Conservation (phyloP, 2,888 invertebrate genomes). For the Steinernema hermaphroditum region DNA sequence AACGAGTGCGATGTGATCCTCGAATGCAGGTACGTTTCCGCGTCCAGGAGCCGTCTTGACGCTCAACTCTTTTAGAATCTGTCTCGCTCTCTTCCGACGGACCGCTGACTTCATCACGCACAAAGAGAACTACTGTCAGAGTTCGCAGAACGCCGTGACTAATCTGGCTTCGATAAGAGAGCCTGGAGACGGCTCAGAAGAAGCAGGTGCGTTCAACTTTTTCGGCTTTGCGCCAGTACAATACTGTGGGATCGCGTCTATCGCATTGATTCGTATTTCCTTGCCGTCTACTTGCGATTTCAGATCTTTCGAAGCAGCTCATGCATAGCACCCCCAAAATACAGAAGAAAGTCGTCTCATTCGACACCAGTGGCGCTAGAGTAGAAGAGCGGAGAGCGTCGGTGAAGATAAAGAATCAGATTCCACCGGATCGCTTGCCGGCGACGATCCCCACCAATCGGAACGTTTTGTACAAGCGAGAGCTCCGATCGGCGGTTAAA, state of each 20-base stretch:
- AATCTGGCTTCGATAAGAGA: not conserved
- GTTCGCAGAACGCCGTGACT: slow-evolving; percentile 5
- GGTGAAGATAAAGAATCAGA: slow-evolving; percentile 1
- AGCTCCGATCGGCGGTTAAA: not conserved
- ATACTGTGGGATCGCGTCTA: too few species aligned
- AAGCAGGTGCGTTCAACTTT: not conserved
- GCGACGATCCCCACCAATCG: not conserved
- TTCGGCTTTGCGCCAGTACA: not conserved
- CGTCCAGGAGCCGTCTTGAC: too few species aligned
- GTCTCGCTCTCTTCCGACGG: slow-evolving; percentile 43
- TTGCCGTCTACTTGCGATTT: not conserved
- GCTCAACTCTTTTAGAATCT: slow-evolving; percentile 23
- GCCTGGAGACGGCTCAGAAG: not conserved
- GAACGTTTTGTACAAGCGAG: slow-evolving; percentile 17
- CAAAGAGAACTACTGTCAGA: slow-evolving; percentile 45
- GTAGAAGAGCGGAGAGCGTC: not conserved
- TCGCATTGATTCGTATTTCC: too few species aligned
- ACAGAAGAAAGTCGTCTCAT: not conserved
- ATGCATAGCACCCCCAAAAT: not conserved
- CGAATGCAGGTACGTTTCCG: slow-evolving; percentile 52
- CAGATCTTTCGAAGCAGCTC: slow-evolving; percentile 3
- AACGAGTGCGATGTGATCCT: slow-evolving; percentile 47
- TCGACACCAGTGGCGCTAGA: not conserved
- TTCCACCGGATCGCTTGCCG: not conserved
- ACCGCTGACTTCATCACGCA: slow-evolving; percentile 48